Evolutionary conservation across 2,888 invertebrate species (phyloP).

Genomic region (Clunio marinus): DNA sequence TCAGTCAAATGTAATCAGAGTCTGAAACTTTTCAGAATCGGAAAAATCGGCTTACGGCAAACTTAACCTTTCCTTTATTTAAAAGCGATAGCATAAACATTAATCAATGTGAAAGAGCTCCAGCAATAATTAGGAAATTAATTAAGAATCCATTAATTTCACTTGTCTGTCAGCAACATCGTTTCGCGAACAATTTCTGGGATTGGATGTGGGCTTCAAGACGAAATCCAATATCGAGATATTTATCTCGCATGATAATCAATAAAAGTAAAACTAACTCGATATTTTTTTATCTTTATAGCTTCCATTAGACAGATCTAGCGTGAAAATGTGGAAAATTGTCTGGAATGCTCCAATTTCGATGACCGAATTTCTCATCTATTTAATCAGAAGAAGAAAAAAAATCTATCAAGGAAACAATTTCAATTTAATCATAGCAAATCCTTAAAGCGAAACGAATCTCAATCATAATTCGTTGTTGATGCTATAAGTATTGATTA

Average conservation of each 20-base stretch:
- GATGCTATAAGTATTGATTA: too few relatives aligned
- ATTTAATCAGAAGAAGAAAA: too few relatives aligned
- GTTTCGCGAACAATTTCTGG: not conserved
- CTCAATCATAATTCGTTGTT: too few relatives aligned
- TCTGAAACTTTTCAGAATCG: not conserved
- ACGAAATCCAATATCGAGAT: not conserved
- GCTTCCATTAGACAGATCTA: not conserved
- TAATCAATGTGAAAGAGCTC: conserved; percentile 27
- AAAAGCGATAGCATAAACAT: conserved; percentile 12
- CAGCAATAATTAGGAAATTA: conserved; percentile 34
- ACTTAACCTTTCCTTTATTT: not conserved
- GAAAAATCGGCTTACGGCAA: not conserved
- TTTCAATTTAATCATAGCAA: too few relatives aligned
- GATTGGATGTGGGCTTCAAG: not conserved
- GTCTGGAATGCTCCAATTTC: not conserved
- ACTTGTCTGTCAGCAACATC: conserved; percentile 27
- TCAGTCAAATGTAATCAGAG: too few relatives aligned
- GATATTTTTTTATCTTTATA: conserved; percentile 1
- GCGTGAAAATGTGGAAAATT: not conserved
- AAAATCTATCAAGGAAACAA: too few relatives aligned
- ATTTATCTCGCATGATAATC: not conserved
- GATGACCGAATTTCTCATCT: too few relatives aligned
- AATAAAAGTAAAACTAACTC: not conserved
- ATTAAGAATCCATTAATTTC: conserved; percentile 38
- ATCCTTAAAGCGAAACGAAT: not conserved